phyloP scores from a whole-genome alignment of 1,140 invertebrate species.

The Bombus difficillimus region DNA sequence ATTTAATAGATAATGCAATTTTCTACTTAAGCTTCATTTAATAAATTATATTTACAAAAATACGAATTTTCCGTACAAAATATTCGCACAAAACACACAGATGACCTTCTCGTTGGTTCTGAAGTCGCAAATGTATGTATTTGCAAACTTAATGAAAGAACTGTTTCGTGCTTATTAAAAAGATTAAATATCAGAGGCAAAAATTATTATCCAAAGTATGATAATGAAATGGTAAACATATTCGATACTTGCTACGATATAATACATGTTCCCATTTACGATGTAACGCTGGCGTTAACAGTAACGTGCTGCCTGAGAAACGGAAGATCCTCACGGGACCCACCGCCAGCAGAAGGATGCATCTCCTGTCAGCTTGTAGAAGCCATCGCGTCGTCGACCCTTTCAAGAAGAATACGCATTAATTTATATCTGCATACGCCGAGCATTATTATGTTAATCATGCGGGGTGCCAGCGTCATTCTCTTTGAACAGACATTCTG shows the following conservation, averaged over 20 bases:
- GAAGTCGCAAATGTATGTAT: too few relatives aligned
- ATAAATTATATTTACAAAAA: too few relatives aligned
- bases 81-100: too few relatives aligned
- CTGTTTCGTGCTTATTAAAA: background rate
- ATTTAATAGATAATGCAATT: too few relatives aligned
- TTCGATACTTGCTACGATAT: background rate
- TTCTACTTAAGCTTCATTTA: too few relatives aligned
- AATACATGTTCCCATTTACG: background rate
- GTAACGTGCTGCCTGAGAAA: conserved; percentile 1
- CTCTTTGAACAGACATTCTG: conserved; percentile 64
- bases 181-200: too few relatives aligned
- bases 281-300: background rate
- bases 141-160: background rate
- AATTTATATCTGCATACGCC: conserved; percentile 81
- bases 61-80: too few relatives aligned
- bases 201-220: background rate
- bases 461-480: conserved; percentile 51
- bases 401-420: conserved; percentile 80
- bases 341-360: conserved; percentile 49
- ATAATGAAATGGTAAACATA: background rate
- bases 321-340: conserved; percentile 9
- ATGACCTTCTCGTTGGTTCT: too few relatives aligned
- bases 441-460: conserved; percentile 81
- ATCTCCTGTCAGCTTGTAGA: conserved; percentile 66
- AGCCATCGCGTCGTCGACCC: conserved; percentile 72